Conservation (phyloP, 2,113 vertebrate genomes). For the Rafetus swinhoei region DNA sequence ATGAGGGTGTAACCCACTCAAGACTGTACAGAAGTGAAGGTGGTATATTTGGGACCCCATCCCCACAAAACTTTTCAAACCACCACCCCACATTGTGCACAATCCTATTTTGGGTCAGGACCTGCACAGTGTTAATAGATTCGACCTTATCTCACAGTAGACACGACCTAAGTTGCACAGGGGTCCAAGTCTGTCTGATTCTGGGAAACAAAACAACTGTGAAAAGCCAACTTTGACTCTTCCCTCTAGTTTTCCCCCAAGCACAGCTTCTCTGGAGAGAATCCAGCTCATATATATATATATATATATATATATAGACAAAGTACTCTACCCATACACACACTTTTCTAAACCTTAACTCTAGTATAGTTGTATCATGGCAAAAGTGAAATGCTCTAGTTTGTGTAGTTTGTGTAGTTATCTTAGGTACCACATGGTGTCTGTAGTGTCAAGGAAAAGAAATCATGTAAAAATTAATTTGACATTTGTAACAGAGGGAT, state of each 20-base stretch:
- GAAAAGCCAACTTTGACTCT: rapidly evolving
- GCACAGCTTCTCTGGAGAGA: not conserved
- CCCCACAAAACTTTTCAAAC: no score
- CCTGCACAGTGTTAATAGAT: no score
- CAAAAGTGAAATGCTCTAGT: not conserved
- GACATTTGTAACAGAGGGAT: not conserved
- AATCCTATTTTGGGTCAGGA: no score
- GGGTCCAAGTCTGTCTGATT: not conserved
- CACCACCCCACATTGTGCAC: no score
- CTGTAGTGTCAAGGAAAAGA: conserved; percentile 59
- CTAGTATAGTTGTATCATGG: rapidly evolving
- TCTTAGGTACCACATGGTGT: conserved; percentile 53
- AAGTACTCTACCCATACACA: not conserved
- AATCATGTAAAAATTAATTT: not conserved
- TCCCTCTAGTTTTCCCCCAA: not conserved
- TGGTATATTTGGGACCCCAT: no score
- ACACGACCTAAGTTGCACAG: not conserved
- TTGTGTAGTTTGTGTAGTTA: conserved; percentile 54
- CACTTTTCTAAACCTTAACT: not conserved
- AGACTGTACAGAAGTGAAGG: no score
- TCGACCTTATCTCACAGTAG: not conserved
- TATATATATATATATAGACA: not conserved
- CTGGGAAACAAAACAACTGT: not conserved
- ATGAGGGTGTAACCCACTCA: no score
- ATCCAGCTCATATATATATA: not conserved